phyloP scores from a whole-genome alignment of 2,113 vertebrate species.

The Cochlearius cochlearius region DNA sequence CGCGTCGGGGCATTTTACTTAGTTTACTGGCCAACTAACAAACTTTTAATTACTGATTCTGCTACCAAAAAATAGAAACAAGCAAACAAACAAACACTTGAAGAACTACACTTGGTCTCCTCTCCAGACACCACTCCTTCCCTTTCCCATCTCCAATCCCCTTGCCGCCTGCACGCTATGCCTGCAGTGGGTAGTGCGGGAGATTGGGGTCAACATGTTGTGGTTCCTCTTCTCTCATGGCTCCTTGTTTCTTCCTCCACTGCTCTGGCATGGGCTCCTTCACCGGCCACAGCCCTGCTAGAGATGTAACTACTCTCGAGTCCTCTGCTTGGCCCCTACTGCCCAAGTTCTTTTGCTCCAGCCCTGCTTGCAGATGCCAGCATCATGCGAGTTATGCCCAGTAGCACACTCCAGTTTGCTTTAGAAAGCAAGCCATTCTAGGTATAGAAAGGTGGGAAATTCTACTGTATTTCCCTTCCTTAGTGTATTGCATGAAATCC shows the following conservation, averaged over 20 bases:
- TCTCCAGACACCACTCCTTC: neutral
- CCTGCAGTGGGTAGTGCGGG: neutral
- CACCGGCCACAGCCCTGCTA: neutral
- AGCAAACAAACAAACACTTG: neutral
- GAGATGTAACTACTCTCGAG: neutral
- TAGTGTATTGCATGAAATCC: neutral
- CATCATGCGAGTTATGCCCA: neutral
- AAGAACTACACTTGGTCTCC: neutral
- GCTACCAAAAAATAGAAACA: neutral
- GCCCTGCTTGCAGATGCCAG: neutral
- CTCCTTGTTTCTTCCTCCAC: neutral
- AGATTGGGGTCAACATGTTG: neutral
- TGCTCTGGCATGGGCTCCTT: neutral
- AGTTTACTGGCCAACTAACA: neutral
- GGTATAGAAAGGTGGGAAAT: neutral
- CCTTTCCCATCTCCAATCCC: neutral
- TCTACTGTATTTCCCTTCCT: neutral
- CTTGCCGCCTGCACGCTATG: rapidly evolving
- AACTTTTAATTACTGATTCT: neutral
- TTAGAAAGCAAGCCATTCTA: neutral
- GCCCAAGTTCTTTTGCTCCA: neutral
- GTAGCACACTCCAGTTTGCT: neutral
- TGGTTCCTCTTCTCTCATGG: neutral
- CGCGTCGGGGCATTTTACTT: rapidly evolving
- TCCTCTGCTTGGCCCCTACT: neutral